phyloP scores from a whole-genome alignment of 37 sponge, comb jelly and placozoan species.

The Beroe forskalii region DNA sequence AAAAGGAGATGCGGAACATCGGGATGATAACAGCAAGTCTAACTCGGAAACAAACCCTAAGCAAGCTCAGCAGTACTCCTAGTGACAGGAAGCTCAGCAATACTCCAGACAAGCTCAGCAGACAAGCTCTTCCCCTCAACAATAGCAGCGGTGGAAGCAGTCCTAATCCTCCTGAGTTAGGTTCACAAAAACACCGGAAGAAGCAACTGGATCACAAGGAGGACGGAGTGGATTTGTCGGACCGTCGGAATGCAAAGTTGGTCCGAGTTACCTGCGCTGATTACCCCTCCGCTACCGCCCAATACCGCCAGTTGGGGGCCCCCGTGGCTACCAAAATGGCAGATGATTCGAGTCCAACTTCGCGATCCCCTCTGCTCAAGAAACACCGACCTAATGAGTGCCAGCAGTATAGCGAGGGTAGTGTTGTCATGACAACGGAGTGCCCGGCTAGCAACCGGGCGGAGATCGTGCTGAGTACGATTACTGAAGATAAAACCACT shows the following conservation, averaged over 20 bases:
- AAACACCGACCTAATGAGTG: neutral
- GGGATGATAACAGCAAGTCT: conserved; percentile 14
- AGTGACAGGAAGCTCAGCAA: no score
- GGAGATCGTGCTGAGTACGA: neutral
- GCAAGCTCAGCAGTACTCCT: neutral
- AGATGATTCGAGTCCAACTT: neutral
- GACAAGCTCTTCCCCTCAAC: neutral
- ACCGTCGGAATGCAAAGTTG: neutral
- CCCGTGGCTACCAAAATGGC: neutral
- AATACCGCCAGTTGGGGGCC: neutral
- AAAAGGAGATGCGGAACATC: conserved; percentile 49
- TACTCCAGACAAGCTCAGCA: neutral
- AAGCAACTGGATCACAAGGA: neutral
- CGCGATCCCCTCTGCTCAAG: neutral
- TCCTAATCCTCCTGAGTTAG: neutral
- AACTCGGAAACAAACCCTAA: neutral
- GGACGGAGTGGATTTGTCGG: neutral
- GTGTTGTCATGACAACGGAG: neutral
- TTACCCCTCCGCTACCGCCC: neutral
- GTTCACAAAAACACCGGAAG: no score
- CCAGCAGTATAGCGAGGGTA: no score
- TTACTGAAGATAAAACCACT: no score
- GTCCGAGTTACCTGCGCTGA: neutral
- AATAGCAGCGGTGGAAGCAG: neutral
- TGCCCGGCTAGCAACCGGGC: neutral